Percentiles rank a stretch among this genome's conserved stretches.
phyloP scores from a whole-genome alignment of 1,140 invertebrate genomes.

The Procambarus virginalis region DNA sequence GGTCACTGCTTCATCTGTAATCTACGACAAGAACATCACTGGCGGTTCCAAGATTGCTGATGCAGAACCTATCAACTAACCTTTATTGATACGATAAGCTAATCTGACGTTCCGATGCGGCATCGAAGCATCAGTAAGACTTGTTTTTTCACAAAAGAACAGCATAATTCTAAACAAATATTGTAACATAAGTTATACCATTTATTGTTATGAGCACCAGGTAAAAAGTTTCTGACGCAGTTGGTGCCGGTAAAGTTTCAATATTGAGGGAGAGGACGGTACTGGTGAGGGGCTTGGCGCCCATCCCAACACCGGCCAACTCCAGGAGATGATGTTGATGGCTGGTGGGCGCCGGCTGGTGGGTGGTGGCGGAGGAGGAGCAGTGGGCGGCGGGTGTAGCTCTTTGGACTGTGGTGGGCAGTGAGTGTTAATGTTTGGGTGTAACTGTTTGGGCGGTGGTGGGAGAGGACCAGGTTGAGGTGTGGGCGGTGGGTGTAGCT shows the following conservation, averaged over 20 bases:
- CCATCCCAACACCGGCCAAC: too few species aligned
- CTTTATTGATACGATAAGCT: not conserved
- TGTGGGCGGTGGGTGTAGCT: conserved; percentile 8
- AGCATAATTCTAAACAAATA: not conserved
- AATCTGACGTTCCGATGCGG: not conserved
- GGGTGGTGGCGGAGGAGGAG: not conserved
- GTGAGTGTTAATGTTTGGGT: not conserved
- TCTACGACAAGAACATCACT: not conserved
- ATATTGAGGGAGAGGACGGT: not conserved
- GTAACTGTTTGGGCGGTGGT: not conserved
- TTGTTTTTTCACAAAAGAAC: not conserved
- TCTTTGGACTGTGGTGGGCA: not conserved
- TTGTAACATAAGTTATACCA: not conserved
- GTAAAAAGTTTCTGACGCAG: not conserved
- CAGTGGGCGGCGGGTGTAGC: not conserved
- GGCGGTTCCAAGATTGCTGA: not conserved
- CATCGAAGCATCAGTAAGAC: not conserved
- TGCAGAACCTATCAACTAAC: not conserved
- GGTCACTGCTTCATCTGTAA: not conserved
- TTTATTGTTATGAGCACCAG: not conserved
- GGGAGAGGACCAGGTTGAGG: conserved; percentile 12
- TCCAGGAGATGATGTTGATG: not conserved
- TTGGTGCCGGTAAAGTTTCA: not conserved
- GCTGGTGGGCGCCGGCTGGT: not conserved
- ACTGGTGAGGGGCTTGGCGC: not conserved